Percentiles rank a stretch among this genome's conserved stretches.
Conservation (phyloP, 2,888 invertebrate genomes). For the Lingula anatina region DNA sequence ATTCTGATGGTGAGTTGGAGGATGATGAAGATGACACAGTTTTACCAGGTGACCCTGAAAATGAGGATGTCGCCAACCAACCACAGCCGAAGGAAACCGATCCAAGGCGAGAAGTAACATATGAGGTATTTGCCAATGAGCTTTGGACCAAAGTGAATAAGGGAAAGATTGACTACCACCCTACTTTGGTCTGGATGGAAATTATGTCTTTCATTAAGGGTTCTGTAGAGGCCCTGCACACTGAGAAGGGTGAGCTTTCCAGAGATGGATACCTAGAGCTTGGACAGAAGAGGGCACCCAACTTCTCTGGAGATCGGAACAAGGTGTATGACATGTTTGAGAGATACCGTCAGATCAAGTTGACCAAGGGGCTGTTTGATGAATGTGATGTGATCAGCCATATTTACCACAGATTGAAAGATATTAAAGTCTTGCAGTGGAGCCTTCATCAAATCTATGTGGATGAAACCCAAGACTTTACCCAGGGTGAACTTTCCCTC, state of each 20-base stretch:
- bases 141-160: constrained; percentile 25
- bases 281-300: constrained; percentile 29
- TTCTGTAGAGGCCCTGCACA: constrained; percentile 28
- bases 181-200: constrained; percentile 39
- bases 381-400: constrained; percentile 27
- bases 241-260: constrained; percentile 15
- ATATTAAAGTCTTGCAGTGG: constrained; percentile 12
- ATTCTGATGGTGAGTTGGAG: constrained; percentile 19
- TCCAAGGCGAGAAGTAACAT: constrained; percentile 33
- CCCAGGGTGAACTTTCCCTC: constrained; percentile 37
- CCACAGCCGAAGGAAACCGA: constrained; percentile 9
- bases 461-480: constrained; percentile 43
- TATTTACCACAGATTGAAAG: constrained; percentile 14
- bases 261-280: constrained; percentile 22
- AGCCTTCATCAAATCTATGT: constrained; percentile 34
- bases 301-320: constrained; percentile 25
- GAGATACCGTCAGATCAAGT: constrained; percentile 21
- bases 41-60: constrained; percentile 3
- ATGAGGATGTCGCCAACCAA: not conserved
- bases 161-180: constrained; percentile 20
- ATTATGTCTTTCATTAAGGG: constrained; percentile 40
- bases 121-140: constrained; percentile 29
- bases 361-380: constrained; percentile 23
- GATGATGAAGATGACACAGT: constrained; percentile 15
- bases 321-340: constrained; percentile 21